Conservation (phyloP, 2,888 invertebrate species). For the Brachypalpus laphriformis region DNA sequence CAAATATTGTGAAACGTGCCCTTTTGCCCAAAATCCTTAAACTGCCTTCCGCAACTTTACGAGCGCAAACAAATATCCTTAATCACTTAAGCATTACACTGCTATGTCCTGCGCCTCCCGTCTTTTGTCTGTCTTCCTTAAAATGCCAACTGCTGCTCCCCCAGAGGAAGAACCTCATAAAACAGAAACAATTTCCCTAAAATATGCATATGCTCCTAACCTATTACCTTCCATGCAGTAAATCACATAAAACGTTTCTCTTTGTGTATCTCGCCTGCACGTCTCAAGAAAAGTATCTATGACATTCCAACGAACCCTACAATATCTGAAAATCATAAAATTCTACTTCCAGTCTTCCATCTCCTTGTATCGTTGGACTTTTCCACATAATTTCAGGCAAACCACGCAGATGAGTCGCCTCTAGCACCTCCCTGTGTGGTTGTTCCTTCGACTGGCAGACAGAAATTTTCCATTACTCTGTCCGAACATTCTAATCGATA, state of each 20-base stretch:
- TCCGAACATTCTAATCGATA: constrained; percentile 41
- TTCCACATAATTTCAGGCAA: constrained; percentile 46
- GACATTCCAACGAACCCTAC: constrained; percentile 28
- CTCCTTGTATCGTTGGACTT: neutral
- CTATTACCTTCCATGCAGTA: constrained; percentile 17
- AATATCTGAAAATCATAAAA: constrained; percentile 60
- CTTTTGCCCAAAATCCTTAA: constrained; percentile 11
- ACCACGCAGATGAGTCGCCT: neutral
- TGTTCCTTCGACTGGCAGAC: neutral
- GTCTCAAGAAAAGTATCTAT: constrained; percentile 15
- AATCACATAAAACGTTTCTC: constrained; percentile 32
- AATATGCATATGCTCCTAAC: constrained; percentile 53
- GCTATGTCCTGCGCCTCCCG: constrained; percentile 1
- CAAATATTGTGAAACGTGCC: constrained; percentile 50
- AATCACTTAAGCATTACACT: constrained; percentile 30
- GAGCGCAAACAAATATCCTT: constrained; percentile 45
- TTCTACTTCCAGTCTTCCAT: neutral
- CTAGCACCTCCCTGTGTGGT: neutral
- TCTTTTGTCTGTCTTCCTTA: neutral
- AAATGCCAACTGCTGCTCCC: neutral
- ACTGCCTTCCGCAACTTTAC: constrained; percentile 41
- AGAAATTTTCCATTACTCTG: constrained; percentile 34
- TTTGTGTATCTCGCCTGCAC: neutral
- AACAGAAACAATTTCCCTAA: constrained; percentile 52
- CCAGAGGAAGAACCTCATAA: constrained; percentile 26